Percentiles rank a stretch among this genome's conserved stretches.
Conservation (phyloP, 2,888 invertebrate genomes). For the Plebejus argus region DNA sequence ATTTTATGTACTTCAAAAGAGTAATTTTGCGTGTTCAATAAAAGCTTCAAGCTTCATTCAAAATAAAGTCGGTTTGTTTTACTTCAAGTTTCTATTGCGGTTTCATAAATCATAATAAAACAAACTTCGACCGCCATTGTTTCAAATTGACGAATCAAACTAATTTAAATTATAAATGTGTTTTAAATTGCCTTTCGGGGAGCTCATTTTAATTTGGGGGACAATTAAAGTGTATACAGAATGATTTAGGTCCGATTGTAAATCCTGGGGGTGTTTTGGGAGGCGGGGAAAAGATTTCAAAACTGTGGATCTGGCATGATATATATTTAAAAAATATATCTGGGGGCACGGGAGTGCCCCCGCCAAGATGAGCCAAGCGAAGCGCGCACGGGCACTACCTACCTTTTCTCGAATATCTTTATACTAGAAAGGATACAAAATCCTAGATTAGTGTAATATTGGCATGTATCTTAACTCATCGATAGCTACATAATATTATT, state of each 20-base stretch:
- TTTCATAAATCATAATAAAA: slow-evolving; percentile 18
- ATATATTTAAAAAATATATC: background rate
- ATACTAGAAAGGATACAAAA: too few species aligned
- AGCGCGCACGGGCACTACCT: too few species aligned
- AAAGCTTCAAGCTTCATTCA: background rate
- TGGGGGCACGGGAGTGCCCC: too few species aligned
- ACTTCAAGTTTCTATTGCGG: slow-evolving; percentile 1
- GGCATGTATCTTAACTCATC: too few species aligned
- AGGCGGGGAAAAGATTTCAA: slow-evolving; percentile 3
- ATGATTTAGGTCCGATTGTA: slow-evolving; percentile 8
- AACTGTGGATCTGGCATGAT: background rate
- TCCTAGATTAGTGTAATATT: too few species aligned
- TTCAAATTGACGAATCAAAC: slow-evolving; percentile 20
- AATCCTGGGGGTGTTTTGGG: slow-evolving; percentile 8
- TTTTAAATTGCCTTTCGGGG: background rate
- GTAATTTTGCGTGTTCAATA: background rate
- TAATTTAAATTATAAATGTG: slow-evolving; percentile 26
- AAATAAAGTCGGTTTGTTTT: background rate
- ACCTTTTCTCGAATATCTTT: too few species aligned
- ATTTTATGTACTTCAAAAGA: background rate
- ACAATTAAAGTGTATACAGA: slow-evolving; percentile 25
- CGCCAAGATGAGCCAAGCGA: too few species aligned
- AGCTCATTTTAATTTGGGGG: slow-evolving; percentile 18
- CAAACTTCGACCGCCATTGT: slow-evolving; percentile 14
- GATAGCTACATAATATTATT: too few species aligned